Conservation (phyloP, 2,113 vertebrate genomes). For the Ranitomeya variabilis region DNA sequence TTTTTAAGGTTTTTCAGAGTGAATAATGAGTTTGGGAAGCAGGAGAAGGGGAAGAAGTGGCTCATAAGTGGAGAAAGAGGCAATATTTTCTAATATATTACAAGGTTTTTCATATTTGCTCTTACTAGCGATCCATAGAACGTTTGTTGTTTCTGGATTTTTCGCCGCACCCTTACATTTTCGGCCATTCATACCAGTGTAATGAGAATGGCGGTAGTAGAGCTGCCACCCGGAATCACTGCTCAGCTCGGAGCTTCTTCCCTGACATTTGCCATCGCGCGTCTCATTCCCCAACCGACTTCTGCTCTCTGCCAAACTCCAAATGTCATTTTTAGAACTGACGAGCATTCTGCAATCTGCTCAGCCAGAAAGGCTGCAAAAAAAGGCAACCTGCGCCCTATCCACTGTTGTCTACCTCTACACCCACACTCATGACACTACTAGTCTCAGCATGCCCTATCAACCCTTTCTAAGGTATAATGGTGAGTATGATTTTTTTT, state of each 20-base stretch:
- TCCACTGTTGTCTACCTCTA: neutral
- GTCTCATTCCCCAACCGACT: neutral
- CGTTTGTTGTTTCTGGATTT: too few relatives aligned
- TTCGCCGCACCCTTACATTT: neutral
- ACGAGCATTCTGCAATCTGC: neutral
- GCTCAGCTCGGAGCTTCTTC: neutral
- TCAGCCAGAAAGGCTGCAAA: neutral
- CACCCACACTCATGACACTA: neutral
- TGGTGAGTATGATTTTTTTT: neutral
- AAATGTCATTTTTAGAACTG: neutral
- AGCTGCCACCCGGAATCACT: neutral
- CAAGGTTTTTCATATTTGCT: too few relatives aligned
- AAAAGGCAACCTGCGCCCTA: neutral
- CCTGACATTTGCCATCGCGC: neutral
- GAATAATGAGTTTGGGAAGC: too few relatives aligned
- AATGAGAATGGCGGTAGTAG: neutral
- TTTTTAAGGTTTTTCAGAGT: too few relatives aligned
- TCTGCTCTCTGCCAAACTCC: neutral
- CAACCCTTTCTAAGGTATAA: neutral
- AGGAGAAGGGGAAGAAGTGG: too few relatives aligned
- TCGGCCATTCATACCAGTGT: neutral
- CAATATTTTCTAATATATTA: too few relatives aligned
- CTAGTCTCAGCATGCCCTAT: neutral
- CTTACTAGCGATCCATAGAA: too few relatives aligned
- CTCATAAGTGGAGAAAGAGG: too few relatives aligned